A percentile compares a stretch with the other conserved stretches of the same genome.
Evolutionary conservation across 2,113 vertebrate species (phyloP).

Genomic region (Limanda limanda): DNA sequence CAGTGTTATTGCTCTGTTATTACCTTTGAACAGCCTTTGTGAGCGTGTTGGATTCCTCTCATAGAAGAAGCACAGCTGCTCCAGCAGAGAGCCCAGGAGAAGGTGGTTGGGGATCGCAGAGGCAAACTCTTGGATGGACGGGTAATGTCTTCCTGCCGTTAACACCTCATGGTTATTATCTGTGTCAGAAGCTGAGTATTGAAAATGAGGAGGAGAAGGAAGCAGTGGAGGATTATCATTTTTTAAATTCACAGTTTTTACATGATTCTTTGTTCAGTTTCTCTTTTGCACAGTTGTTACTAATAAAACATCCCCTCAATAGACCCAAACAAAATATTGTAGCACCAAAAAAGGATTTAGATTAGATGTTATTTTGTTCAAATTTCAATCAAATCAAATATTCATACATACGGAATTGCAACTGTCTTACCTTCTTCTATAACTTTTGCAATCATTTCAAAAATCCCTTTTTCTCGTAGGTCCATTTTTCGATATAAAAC

Average conservation of each 20-base stretch:
- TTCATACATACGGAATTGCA: neutral
- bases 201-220: neutral
- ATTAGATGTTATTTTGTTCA: neutral
- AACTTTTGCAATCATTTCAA: conserved; percentile 79
- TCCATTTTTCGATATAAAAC: conserved; percentile 72
- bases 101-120: conserved; percentile 94
- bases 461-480: conserved; percentile 71
- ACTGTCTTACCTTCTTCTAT: conserved; percentile 82
- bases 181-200: conserved; percentile 87
- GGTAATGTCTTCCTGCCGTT: conserved; percentile 78
- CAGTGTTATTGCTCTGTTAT: neutral
- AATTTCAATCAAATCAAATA: neutral
- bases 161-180: conserved; percentile 83
- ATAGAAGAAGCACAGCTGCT: conserved; percentile 94
- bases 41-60: conserved; percentile 88
- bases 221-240: neutral
- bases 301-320: neutral
- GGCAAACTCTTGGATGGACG: conserved; percentile 85
- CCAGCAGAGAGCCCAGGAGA: conserved; percentile 91
- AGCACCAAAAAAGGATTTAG: neutral
- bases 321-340: neutral
- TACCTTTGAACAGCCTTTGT: conserved; percentile 91
- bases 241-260: neutral
- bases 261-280: neutral
- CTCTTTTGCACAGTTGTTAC: no score